Evolutionary conservation across 2,113 vertebrate genomes (phyloP).

Genomic region (Labeo catla): DNA sequence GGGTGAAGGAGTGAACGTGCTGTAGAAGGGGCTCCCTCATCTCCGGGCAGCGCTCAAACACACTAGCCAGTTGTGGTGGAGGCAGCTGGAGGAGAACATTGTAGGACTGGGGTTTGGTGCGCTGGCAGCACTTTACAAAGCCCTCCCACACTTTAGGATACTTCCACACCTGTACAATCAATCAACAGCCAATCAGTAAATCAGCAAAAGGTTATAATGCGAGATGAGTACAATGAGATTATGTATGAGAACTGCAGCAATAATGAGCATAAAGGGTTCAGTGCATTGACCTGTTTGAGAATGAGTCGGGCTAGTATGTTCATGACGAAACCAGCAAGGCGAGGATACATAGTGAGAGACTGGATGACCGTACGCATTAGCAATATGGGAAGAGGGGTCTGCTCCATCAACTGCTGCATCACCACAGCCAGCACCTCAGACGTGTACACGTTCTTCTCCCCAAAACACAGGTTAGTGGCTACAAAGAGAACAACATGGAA

Average conservation of each 20-base stretch:
- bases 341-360: constrained; percentile 93
- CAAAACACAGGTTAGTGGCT: constrained; percentile 96
- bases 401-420: constrained; percentile 98
- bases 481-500: neutral
- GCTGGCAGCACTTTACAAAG: constrained; percentile 95
- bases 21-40: constrained; percentile 86
- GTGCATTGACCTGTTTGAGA: constrained; percentile 85
- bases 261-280: neutral
- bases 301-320: constrained; percentile 95
- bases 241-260: neutral
- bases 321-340: constrained; percentile 93
- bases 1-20: constrained; percentile 88
- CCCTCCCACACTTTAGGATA: constrained; percentile 97
- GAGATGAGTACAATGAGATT: neutral
- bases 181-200: neutral
- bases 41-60: constrained; percentile 92
- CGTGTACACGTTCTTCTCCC: constrained; percentile 90
- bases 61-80: constrained; percentile 79
- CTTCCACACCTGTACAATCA: constrained; percentile 87
- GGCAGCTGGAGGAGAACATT: constrained; percentile 93
- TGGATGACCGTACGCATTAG: constrained; percentile 97
- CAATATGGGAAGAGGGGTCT: constrained; percentile 91
- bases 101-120: constrained; percentile 92
- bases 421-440: constrained; percentile 95
- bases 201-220: neutral